These are phyloP conservation scores for Papilio dardanus DNA, from an alignment of 1,140 invertebrate genomes.

Conservation along the genomic window DNA sequence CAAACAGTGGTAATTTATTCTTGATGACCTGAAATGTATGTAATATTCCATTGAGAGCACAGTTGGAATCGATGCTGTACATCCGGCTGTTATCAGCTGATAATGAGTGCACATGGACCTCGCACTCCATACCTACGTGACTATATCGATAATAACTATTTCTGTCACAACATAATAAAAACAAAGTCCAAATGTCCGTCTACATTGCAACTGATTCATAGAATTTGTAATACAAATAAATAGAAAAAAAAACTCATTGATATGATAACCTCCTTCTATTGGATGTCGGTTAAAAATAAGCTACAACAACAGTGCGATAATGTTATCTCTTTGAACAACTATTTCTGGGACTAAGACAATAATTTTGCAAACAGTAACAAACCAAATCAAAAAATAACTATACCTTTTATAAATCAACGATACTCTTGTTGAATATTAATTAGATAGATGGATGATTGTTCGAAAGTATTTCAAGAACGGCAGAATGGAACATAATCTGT, in stretches of 20 bases:
- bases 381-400: no score
- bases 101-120: constrained; percentile 19
- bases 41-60: background rate
- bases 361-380: no score
- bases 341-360: no score
- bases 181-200: constrained; percentile 14
- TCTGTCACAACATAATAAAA: background rate
- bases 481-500: no score
- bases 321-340: no score
- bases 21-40: background rate
- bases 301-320: no score
- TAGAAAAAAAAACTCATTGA: constrained; percentile 2
- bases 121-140: constrained; percentile 20
- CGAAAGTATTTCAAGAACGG: no score
- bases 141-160: constrained; percentile 28
- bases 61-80: constrained; percentile 8
- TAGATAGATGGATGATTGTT: no score
- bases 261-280: no score
- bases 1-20: background rate
- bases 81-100: constrained; percentile 29
- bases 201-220: constrained; percentile 4
- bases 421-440: no score
- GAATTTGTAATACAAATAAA: background rate
- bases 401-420: no score
- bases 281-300: no score